A percentile compares a stretch with the other conserved stretches of the same genome.
phyloP scores from a whole-genome alignment of 2,113 vertebrate genomes.

The Petromus typicus region DNA sequence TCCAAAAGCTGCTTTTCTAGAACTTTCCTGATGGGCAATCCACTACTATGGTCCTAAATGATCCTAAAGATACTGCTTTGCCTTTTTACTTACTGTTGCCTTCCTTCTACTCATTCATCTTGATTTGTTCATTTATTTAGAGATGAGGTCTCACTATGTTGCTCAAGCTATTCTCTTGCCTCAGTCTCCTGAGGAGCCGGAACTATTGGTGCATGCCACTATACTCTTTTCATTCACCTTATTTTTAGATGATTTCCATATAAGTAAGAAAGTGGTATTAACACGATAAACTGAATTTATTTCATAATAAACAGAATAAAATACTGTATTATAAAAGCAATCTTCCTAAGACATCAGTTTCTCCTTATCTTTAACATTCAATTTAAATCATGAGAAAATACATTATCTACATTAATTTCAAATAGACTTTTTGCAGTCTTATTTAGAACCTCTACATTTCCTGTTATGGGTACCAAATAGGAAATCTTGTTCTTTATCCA shows the following conservation, averaged over 20 bases:
- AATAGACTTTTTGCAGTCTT: conserved; percentile 64
- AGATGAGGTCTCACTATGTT: not conserved
- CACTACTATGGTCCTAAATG: conserved; percentile 7
- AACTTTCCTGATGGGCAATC: conserved; percentile 1
- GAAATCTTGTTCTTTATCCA: conserved; percentile 61
- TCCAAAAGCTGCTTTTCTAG: conserved; percentile 33
- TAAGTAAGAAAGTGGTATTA: conserved; percentile 38
- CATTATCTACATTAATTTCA: conserved; percentile 67
- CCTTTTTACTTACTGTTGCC: not conserved
- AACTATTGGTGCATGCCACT: not conserved
- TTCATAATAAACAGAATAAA: conserved; percentile 63
- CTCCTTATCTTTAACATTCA: conserved; percentile 61
- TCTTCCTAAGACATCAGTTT: conserved; percentile 50
- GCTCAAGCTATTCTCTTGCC: not conserved
- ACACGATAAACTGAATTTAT: conserved; percentile 57
- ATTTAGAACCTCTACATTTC: conserved; percentile 72
- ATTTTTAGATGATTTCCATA: conserved; percentile 40
- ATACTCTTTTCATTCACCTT: not conserved
- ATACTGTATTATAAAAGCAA: conserved; percentile 30
- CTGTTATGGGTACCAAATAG: conserved; percentile 49
- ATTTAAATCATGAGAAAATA: conserved; percentile 67
- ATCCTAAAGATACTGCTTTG: conserved; percentile 24
- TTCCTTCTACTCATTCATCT: conserved; percentile 20
- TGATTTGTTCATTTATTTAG: not conserved
- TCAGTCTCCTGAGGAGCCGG: not conserved